Base-by-base conservation (phyloP, 1,140 invertebrate species). In the Drosophila prosaltans region DNA sequence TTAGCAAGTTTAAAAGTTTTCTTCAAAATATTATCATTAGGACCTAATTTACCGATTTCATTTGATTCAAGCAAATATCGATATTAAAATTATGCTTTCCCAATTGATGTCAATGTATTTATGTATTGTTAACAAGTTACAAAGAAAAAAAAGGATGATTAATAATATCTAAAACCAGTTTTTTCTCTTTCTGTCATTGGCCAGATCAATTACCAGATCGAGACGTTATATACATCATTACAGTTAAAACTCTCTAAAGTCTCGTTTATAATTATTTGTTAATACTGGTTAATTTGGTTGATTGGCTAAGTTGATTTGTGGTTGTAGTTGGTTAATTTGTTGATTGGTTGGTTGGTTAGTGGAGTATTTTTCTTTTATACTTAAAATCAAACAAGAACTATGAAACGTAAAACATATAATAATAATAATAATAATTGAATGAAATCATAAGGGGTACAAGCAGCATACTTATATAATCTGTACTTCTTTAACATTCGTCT, bases 401-500 rank as follows among this genome's bases (percentile, higher is more conserved):
- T 72, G 65, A 51, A 84, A 81, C 81, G 16, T 11, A 88, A 80
- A 81, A 82, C 54, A 63, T 75, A 36, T 36, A 36, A 36, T 30
- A 30, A 30, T 36, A 91, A 36, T 36, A 36, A 36, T 30, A 30
- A 30, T 36, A 91, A 88, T 79, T 74, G 83, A 89, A 92, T 73
- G 74, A 82, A 92, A 78, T 88, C 24, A 90, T 85, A 91, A 92
- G 51, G 51, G 67, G 72, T 84, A 91, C 85, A 90, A 84, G 80
- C 81, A 91, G 81, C 92, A 92, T 92, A 95, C 78, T 94, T 93
- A 92, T 94, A 95, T 74, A 95, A 93, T 82, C 95, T 94, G 92
- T 97, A 97, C 92, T 96, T 96, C 92, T 97, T 97, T 78, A 96
- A 94, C 92, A 97, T 93, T 93, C 96, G 95, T 88, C 97, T 93